These are phyloP conservation scores for Burhinus bistriatus DNA, from an alignment of 2,113 vertebrate species.

Conservation along the genomic window DNA sequence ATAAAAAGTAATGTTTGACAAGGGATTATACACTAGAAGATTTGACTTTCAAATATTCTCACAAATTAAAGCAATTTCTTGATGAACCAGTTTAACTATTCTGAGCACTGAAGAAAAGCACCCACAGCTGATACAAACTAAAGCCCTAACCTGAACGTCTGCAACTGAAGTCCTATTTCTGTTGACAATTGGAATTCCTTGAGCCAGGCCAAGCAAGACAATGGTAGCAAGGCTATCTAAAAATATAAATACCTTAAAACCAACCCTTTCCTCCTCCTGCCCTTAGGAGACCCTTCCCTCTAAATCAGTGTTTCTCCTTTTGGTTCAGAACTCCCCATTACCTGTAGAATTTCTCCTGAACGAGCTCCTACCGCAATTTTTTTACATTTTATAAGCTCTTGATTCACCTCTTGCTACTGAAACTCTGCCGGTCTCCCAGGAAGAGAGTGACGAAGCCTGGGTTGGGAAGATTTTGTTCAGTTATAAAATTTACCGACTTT, in stretches of 20 bases:
- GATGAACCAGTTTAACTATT: not conserved
- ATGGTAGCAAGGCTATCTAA: not conserved
- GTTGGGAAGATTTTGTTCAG: not conserved
- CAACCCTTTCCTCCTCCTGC: not conserved
- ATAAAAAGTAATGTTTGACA: not conserved
- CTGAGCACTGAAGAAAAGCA: not conserved
- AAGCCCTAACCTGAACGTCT: not conserved
- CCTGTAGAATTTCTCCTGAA: not conserved
- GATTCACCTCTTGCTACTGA: not conserved
- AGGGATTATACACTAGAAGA: not conserved
- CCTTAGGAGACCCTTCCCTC: not conserved
- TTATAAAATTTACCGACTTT: not conserved
- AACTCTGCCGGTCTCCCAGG: not conserved
- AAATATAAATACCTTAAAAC: not conserved
- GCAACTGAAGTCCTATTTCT: not conserved
- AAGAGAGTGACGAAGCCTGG: rapidly evolving
- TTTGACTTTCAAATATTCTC: not conserved
- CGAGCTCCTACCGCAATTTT: not conserved
- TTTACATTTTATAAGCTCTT: not conserved
- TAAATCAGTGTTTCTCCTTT: not conserved
- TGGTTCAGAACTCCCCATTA: not conserved
- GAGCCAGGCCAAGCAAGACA: not conserved
- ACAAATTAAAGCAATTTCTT: not conserved
- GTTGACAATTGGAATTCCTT: not conserved
- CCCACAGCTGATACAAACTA: not conserved